Percentiles rank a stretch among this genome's conserved stretches.
phyloP scores from a whole-genome alignment of 1,140 invertebrate genomes.

The Saccostrea glomerata region DNA sequence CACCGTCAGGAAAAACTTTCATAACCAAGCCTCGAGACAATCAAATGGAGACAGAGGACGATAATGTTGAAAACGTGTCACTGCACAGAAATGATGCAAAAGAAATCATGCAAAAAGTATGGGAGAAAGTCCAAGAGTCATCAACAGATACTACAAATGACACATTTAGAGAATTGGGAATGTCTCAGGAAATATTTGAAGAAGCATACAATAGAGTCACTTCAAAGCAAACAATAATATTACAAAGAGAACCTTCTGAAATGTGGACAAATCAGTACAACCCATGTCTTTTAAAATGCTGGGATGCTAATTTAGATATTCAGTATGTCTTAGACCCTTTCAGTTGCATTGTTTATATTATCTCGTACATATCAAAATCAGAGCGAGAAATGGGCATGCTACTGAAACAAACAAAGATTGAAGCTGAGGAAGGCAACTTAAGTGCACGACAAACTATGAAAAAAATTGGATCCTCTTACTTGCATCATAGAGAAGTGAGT shows the following conservation, averaged over 20 bases:
- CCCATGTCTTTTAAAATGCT: too few species aligned
- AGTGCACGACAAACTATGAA: too few species aligned
- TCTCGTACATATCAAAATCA: too few species aligned
- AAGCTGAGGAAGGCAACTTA: too few species aligned
- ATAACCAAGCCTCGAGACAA: background rate
- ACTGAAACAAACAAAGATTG: too few species aligned
- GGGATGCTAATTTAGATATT: too few species aligned
- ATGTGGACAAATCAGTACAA: too few species aligned
- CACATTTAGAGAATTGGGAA: background rate
- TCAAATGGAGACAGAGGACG: background rate
- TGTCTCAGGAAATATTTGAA: slow-evolving; percentile 39
- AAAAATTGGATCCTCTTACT: too few species aligned
- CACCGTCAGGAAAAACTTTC: too few species aligned
- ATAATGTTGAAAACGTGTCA: background rate
- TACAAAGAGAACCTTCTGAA: slow-evolving; percentile 44
- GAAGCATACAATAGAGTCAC: slow-evolving; percentile 14
- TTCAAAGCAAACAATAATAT: slow-evolving; percentile 19
- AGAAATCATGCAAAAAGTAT: slow-evolving; percentile 37
- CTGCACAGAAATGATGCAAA: slow-evolving; percentile 9
- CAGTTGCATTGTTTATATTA: slow-evolving; percentile 51
- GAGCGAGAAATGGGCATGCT: too few species aligned
- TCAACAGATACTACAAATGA: background rate
- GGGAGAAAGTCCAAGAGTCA: background rate
- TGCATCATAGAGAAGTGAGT: too few species aligned
- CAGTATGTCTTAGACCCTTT: slow-evolving; percentile 48